Evolutionary conservation across 2,888 invertebrate genomes (phyloP), one percentile per base, ranked within the genome.

Genomic region (Diloba caeruleocephala): DNA sequence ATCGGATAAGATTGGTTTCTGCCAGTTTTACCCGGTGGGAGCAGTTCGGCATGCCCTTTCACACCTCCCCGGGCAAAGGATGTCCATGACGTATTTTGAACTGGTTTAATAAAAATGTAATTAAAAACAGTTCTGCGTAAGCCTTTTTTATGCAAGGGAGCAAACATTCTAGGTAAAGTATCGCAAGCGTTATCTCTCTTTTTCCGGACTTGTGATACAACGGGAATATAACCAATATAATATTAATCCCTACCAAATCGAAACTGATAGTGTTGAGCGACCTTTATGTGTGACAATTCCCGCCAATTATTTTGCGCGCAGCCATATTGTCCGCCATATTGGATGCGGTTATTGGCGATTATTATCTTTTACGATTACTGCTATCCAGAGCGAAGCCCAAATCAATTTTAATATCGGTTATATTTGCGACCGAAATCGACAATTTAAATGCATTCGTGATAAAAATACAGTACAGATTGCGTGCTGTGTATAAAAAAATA

Each of bases 341-440:
- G 76, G 57, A 54, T 48, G 69, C 51, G 60, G 78, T 71, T 74
- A 79, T 79, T 71, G 67, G 41, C 50, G 72, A 81, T 81, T 81
- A 81, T 82, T 79, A 82, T 81, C 81, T 79, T 80, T 81, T 79
- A 82, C 74, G 79, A 75, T 74, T 72, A 79, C 79, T 68, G 74
- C 59, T 66, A 64, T 71, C 68, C 63, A 46, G 68, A 54, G 56
- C 68, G 57, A 46, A 49, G 39, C 49, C 17, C 49, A 61, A 79
- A 79, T 78, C 78, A 79, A 79, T 79, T 78, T 79, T 74, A 78
- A 78, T 76, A 69, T 60, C 45, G 48, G 52, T 52, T 28, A 71
- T 65, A 71, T 70, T 65, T 58, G 61, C 29, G 49, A 55, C 51
- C 60, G 34, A 71, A 71, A 75, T 68, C 44, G 65, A 37, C 67